A percentile compares a stretch with the other conserved stretches of the same genome.
These are phyloP conservation scores for Clunio marinus DNA, from an alignment of 2,888 invertebrate species.

Conservation along the genomic window DNA sequence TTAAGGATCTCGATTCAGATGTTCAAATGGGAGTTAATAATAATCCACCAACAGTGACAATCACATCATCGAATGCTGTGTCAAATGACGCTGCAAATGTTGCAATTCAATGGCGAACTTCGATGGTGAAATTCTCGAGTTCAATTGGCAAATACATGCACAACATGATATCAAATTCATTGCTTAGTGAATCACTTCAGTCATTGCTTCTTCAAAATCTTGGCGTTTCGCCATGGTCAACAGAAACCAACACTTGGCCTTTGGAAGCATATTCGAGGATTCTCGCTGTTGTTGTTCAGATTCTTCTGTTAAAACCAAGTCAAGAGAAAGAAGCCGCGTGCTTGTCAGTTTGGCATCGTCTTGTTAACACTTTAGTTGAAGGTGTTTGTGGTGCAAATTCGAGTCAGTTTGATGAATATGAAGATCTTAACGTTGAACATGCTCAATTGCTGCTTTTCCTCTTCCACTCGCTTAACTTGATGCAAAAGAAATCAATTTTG, in stretches of 20 bases:
- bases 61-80: conserved; percentile 13
- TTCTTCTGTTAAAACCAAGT: conserved; percentile 72
- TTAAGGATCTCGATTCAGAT: conserved; percentile 87
- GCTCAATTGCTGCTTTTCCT: conserved; percentile 88
- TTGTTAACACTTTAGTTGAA: conserved; percentile 83
- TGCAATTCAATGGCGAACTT: conserved; percentile 49
- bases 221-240: conserved; percentile 68
- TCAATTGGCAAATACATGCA: conserved; percentile 52
- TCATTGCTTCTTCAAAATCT: conserved; percentile 67
- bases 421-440: conserved; percentile 93
- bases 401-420: conserved; percentile 45
- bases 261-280: conserved; percentile 74
- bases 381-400: conserved; percentile 56
- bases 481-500: conserved; percentile 94
- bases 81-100: conserved; percentile 31
- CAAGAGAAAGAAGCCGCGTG: conserved; percentile 86
- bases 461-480: conserved; percentile 89
- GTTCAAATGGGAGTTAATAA: conserved; percentile 55
- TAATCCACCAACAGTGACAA: neutral
- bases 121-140: conserved; percentile 51
- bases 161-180: conserved; percentile 68
- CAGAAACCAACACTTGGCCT: conserved; percentile 67
- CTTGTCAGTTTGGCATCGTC: conserved; percentile 85
- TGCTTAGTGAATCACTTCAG: conserved; percentile 64
- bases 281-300: conserved; percentile 77